phyloP scores from a whole-genome alignment of 1,140 invertebrate genomes.

The Drosophila ercepeae region DNA sequence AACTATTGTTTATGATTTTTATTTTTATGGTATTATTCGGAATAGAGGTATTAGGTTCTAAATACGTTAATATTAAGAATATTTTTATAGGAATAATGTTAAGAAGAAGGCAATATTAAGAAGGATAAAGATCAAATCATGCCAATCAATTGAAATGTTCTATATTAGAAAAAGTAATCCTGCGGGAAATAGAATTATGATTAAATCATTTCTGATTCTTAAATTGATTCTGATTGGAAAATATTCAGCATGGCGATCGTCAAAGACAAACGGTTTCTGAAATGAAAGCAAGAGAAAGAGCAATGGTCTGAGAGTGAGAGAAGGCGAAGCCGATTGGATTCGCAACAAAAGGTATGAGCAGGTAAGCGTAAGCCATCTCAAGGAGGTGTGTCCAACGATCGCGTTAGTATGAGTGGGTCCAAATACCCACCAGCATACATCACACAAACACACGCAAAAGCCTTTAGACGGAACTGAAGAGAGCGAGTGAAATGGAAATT shows the following conservation, averaged over 20 bases:
- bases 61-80: not conserved
- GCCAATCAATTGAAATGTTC: too few relatives aligned
- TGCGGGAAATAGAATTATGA: not conserved
- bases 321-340: constrained; percentile 47
- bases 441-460: constrained; percentile 9
- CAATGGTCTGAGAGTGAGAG: constrained; percentile 11
- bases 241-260: constrained; percentile 53
- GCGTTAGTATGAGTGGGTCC: constrained; percentile 9
- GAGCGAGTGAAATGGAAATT: not conserved
- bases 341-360: constrained; percentile 74
- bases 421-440: not conserved
- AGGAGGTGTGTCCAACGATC: constrained; percentile 73
- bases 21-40: too few relatives aligned
- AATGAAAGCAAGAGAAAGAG: constrained; percentile 1
- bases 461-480: not conserved
- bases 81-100: too few relatives aligned
- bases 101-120: too few relatives aligned
- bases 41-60: too few relatives aligned
- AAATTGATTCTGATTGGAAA: too few relatives aligned
- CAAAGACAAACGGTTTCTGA: constrained; percentile 18
- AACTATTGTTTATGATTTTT: too few relatives aligned
- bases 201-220: not conserved
- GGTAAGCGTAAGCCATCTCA: constrained; percentile 58
- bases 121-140: too few relatives aligned
- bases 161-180: too few relatives aligned